These are phyloP conservation scores for Darwinula stevensoni DNA, from an alignment of 2,888 invertebrate genomes.

Conservation along the genomic window DNA sequence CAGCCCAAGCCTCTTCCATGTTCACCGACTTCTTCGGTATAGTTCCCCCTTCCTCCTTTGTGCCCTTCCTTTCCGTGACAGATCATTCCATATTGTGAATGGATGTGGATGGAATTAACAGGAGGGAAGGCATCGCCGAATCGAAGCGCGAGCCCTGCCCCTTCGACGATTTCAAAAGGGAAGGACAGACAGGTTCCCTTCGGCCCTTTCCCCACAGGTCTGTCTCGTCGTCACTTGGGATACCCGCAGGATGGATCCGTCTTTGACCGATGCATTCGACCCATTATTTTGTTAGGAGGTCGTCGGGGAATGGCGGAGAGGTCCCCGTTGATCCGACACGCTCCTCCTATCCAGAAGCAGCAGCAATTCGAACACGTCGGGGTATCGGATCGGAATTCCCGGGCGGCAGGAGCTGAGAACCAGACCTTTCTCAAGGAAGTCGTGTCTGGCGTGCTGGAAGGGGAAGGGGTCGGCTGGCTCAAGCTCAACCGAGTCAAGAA, in stretches of 20 bases:
- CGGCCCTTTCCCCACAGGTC: constrained; percentile 41
- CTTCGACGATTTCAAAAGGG: constrained; percentile 13
- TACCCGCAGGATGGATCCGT: no score
- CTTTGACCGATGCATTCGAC: no score
- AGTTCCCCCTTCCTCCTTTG: constrained; percentile 5
- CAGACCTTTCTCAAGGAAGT: constrained; percentile 75
- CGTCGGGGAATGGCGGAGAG: constrained; percentile 41
- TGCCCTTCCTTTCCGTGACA: neutral
- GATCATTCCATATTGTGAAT: neutral
- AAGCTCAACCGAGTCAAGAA: constrained; percentile 72
- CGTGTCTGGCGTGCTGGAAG: constrained; percentile 49
- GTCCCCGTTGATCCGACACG: constrained; percentile 58
- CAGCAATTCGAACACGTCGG: constrained; percentile 6
- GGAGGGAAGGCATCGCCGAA: constrained; percentile 11
- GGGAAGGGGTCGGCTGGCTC: constrained; percentile 88
- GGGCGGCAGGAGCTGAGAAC: constrained; percentile 30
- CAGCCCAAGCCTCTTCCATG: constrained; percentile 73
- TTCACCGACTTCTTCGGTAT: constrained; percentile 70
- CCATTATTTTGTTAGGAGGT: neutral
- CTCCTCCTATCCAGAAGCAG: constrained; percentile 33
- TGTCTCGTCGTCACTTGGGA: constrained; percentile 5
- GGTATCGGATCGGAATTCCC: neutral
- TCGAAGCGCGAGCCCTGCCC: constrained; percentile 19
- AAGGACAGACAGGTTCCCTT: constrained; percentile 22
- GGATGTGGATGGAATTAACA: neutral